Base-by-base conservation (phyloP, 1,140 invertebrate species). In the Danaus melanippus region DNA sequence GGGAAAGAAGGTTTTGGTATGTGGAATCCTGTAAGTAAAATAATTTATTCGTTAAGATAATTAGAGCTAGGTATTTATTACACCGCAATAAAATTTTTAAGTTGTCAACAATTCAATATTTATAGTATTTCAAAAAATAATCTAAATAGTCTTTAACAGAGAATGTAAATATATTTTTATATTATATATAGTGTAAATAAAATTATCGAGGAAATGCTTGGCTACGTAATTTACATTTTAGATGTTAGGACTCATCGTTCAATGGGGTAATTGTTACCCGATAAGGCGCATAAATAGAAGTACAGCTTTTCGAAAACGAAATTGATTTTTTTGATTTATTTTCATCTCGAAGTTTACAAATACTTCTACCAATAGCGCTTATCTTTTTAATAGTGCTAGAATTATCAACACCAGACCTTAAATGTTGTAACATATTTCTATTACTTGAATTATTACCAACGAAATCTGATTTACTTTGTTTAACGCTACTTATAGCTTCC, bases 301-400 rank as follows among this genome's bases (percentile, higher is more conserved):
- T 72, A 61, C 73, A 82, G 64, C 74, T 83, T 60, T 85, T 78
- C 4, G 84, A 82, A 62, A 86, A 76, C 3, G 58, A 66, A 60
- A 84, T 78, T 12, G 66, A 55, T 69, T 80, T 62, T n/a, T 54
- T 76, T 50, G 54, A 50, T 62, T 67, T 75, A 49, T 65, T 72
- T 57, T 81, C 77, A 51, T 77, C 67, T 42, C 71, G 74, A 12
- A 83, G 52, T 53, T 79, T 81, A 58, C 74, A 79, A 65, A 86
- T 86, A 64, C 71, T 83, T 62, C 67, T 77, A 53, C 84, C 84
- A 45, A 86, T 68, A 21, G 84, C 84, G 46, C 80, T 86, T 42
- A 86, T 56, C 57, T 86, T 86, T 65, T 79, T 79, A 43, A 79
- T 75, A 11, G 81, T 64, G 62, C 82, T 76, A 15, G 62, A 52